These are phyloP conservation scores for Anolis sagrei DNA, from an alignment of 2,113 vertebrate species.

Conservation along the genomic window DNA sequence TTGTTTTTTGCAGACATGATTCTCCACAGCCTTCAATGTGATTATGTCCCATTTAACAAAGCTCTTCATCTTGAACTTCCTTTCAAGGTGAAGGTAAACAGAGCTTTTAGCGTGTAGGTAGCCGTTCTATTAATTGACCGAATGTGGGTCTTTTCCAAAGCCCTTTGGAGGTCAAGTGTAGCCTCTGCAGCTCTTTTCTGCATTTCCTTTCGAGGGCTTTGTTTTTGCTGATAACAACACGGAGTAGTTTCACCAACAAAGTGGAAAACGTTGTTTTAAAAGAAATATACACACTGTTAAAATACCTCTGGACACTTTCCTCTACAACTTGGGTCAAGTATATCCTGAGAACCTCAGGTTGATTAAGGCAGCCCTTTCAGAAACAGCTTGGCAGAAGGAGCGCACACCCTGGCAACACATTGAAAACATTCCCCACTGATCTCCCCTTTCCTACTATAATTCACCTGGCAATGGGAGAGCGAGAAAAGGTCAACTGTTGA, in stretches of 20 bases:
- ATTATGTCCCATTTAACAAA: slow-evolving; percentile 34
- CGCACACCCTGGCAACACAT: not conserved
- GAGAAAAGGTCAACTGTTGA: not conserved
- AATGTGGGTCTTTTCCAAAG: slow-evolving; percentile 27
- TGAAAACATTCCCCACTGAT: not conserved
- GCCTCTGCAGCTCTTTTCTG: too few relatives aligned
- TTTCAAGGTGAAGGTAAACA: slow-evolving; percentile 38
- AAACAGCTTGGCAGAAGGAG: not conserved
- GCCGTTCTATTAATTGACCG: slow-evolving; percentile 48
- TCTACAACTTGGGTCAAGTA: not conserved
- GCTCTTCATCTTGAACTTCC: slow-evolving; percentile 33
- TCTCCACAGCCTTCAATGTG: slow-evolving; percentile 16
- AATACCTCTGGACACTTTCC: not conserved
- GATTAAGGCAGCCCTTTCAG: not conserved
- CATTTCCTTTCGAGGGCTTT: not conserved
- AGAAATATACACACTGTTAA: too few relatives aligned
- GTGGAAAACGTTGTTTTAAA: not conserved
- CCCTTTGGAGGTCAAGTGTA: not conserved
- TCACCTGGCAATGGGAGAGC: not conserved
- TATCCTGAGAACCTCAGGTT: not conserved
- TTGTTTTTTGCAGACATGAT: not conserved
- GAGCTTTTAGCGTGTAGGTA: slow-evolving; percentile 43
- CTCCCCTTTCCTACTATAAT: not conserved
- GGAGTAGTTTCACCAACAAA: not conserved
- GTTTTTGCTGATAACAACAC: not conserved